Conservation (phyloP, 2,888 invertebrate genomes). For the Himalopsyche japonica region DNA sequence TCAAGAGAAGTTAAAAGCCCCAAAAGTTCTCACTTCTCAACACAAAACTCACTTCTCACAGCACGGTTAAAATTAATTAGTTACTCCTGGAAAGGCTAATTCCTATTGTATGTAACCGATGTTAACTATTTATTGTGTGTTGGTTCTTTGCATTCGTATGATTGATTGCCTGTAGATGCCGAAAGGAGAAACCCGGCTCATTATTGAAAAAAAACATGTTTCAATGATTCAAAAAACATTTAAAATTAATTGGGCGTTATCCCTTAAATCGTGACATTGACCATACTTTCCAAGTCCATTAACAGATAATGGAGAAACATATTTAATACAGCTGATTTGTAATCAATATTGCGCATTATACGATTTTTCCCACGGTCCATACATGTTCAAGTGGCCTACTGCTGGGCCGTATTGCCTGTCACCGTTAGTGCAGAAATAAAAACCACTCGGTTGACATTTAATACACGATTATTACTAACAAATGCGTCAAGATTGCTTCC, state of each 20-base stretch:
- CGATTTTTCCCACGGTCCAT: neutral
- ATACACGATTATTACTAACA: neutral
- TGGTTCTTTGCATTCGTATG: no score
- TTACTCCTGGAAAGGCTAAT: no score
- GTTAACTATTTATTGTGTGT: no score
- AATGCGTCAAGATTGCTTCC: neutral
- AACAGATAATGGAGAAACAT: neutral
- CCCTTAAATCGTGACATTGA: neutral
- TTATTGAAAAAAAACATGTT: no score
- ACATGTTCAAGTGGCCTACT: neutral
- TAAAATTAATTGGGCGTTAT: no score
- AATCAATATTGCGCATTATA: neutral
- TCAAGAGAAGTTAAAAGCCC: conserved; percentile 70
- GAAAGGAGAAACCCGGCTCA: no score
- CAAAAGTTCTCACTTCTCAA: no score
- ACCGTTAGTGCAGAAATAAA: neutral
- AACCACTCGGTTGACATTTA: neutral
- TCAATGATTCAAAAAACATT: no score
- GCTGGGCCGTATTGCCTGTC: neutral
- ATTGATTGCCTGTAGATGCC: no score
- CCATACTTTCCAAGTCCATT: neutral
- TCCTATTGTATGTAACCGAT: no score
- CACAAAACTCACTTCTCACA: no score
- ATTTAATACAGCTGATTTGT: neutral
- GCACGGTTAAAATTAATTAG: no score